Evolutionary conservation across 2,888 invertebrate species (phyloP).

Genomic region (Griposia aprilina): DNA sequence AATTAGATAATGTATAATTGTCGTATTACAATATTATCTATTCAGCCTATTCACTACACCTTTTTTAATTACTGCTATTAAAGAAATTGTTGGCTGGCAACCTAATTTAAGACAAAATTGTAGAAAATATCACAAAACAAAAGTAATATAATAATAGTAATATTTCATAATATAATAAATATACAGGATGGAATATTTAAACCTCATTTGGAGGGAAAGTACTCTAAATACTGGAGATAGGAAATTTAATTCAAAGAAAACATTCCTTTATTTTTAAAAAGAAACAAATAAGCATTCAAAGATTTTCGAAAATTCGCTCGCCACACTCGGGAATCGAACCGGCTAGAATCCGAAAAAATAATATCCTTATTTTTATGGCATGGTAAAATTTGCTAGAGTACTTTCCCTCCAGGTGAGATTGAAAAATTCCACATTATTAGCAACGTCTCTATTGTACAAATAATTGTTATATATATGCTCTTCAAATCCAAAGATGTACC

Average conservation of each 20-base stretch:
- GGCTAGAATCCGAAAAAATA: too few relatives aligned
- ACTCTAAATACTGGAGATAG: too few relatives aligned
- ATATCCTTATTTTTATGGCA: too few relatives aligned
- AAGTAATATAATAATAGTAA: background rate
- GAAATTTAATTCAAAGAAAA: too few relatives aligned
- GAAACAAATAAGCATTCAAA: too few relatives aligned
- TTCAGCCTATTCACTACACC: slow-evolving; percentile 8
- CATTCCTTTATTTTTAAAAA: too few relatives aligned
- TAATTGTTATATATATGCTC: background rate
- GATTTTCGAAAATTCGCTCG: too few relatives aligned
- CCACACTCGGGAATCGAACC: too few relatives aligned
- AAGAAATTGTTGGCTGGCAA: background rate
- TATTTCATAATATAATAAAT: background rate
- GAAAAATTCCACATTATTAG: background rate
- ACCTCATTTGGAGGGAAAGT: too few relatives aligned
- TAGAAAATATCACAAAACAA: slow-evolving; percentile 8
- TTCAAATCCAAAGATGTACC: background rate
- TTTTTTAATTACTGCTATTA: background rate
- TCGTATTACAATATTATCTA: background rate
- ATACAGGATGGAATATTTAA: too few relatives aligned
- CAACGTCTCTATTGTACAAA: background rate
- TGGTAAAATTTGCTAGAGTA: too few relatives aligned
- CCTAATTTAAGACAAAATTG: slow-evolving; percentile 5
- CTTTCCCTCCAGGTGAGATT: too few relatives aligned
- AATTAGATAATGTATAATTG: background rate